These are phyloP conservation scores for Macrosteles quadrilineatus DNA, from an alignment of 1,140 invertebrate species.

Conservation along the genomic window DNA sequence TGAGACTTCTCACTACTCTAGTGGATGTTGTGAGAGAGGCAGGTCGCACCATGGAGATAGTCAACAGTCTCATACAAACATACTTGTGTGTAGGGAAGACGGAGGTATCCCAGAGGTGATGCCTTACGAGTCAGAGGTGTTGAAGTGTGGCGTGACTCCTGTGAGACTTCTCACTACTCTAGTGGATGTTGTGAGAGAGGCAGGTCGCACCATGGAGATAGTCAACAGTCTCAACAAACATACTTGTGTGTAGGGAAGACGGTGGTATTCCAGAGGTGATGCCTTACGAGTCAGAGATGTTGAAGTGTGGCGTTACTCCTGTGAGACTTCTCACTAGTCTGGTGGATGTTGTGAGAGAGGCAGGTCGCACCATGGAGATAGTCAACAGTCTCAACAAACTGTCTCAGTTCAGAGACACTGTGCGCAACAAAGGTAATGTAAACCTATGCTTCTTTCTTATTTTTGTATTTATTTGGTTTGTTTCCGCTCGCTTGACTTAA, in stretches of 20 bases:
- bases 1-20: constrained; percentile 3
- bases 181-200: constrained; percentile 9
- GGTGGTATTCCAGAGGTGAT: neutral
- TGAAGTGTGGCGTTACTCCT: constrained; percentile 15
- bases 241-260: neutral
- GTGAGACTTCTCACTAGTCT: constrained; percentile 4
- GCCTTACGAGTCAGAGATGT: constrained; percentile 1
- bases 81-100: neutral
- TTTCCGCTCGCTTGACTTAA: no score
- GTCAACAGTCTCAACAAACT: constrained; percentile 27
- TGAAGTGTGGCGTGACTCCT: constrained; percentile 3
- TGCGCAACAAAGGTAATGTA: constrained; percentile 20
- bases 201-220: constrained; percentile 24
- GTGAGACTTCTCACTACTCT: constrained; percentile 10
- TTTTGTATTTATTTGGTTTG: no score
- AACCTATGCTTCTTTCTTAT: no score
- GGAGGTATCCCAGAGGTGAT: no score
- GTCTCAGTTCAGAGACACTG: constrained; percentile 1
- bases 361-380: constrained; percentile 27
- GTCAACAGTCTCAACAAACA: constrained; percentile 26
- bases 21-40: constrained; percentile 15
- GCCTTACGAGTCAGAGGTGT: neutral
- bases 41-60: constrained; percentile 23
- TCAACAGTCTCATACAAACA: no score
- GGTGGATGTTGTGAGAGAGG: constrained; percentile 20